These are phyloP conservation scores for Empidonax traillii DNA, from an alignment of 2,113 vertebrate species.

Conservation along the genomic window DNA sequence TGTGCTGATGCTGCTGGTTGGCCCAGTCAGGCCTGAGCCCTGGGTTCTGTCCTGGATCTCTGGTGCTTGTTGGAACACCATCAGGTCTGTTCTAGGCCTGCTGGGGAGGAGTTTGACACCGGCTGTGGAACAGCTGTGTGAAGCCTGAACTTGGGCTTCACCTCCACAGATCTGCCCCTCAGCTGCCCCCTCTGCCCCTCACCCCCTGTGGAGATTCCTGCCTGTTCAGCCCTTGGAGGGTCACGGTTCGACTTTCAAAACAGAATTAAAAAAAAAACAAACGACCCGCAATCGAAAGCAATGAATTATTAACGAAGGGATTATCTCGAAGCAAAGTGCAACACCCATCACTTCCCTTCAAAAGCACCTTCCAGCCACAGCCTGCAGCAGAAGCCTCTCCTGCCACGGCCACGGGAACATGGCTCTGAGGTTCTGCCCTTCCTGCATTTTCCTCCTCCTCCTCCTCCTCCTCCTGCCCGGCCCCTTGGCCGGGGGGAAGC, in stretches of 20 bases:
- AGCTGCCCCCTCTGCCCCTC: too few relatives aligned
- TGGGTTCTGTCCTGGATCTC: too few relatives aligned
- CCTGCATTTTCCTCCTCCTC: neutral
- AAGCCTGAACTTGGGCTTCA: neutral
- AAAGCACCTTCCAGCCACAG: neutral
- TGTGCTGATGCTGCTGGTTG: neutral
- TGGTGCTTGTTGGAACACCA: too few relatives aligned
- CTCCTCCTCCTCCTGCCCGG: neutral
- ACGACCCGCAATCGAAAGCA: neutral
- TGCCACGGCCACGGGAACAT: neutral
- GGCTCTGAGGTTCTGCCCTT: neutral
- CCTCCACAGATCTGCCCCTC: neutral
- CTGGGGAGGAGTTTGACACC: too few relatives aligned
- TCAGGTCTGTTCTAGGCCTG: too few relatives aligned
- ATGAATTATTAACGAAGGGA: neutral
- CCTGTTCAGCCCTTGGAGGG: neutral
- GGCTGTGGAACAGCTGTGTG: too few relatives aligned
- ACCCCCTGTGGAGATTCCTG: neutral
- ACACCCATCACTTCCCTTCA: neutral
- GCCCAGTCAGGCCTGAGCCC: neutral
- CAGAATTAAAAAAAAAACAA: neutral
- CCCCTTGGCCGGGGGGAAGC: constrained; percentile 66
- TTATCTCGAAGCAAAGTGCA: neutral
- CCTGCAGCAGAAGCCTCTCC: neutral
- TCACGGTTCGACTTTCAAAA: neutral